These are phyloP conservation scores for Drosophila demipolita DNA, from an alignment of 2,888 invertebrate genomes.

Conservation along the genomic window DNA sequence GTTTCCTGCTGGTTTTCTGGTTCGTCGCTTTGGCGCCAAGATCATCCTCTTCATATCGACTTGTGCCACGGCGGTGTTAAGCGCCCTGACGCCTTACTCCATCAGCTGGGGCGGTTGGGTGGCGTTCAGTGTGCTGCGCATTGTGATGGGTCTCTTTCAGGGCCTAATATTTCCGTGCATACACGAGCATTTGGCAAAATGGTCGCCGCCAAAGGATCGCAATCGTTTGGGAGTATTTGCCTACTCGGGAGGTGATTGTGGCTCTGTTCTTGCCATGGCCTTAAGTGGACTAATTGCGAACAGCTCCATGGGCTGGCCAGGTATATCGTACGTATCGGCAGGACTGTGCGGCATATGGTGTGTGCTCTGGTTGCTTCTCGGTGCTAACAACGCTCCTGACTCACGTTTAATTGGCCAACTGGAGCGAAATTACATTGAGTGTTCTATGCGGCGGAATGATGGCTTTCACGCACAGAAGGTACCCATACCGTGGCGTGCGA, in stretches of 20 bases:
- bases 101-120: slow-evolving; percentile 88
- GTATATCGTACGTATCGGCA: slow-evolving; percentile 88
- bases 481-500: slow-evolving; percentile 87
- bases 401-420: slow-evolving; percentile 86
- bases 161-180: slow-evolving; percentile 88
- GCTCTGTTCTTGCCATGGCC: slow-evolving; percentile 88
- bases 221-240: slow-evolving; percentile 86
- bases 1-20: slow-evolving; percentile 88
- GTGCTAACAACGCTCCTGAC: slow-evolving; percentile 87
- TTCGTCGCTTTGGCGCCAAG: slow-evolving; percentile 89
- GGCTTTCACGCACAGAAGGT: slow-evolving; percentile 74
- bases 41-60: slow-evolving; percentile 87
- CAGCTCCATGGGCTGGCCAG: slow-evolving; percentile 87
- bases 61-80: slow-evolving; percentile 88
- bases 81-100: slow-evolving; percentile 88
- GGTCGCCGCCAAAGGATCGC: slow-evolving; percentile 89
- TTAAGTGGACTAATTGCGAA: slow-evolving; percentile 88
- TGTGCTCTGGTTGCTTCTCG: slow-evolving; percentile 86
- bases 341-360: slow-evolving; percentile 86
- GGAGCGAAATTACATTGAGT: slow-evolving; percentile 87
- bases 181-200: slow-evolving; percentile 88
- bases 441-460: slow-evolving; percentile 79
- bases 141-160: slow-evolving; percentile 89
- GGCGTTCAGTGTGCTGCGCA: slow-evolving; percentile 87
- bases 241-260: slow-evolving; percentile 88